Evolutionary conservation across 2,888 invertebrate genomes (phyloP).

Genomic region (Brachypterus glaber): DNA sequence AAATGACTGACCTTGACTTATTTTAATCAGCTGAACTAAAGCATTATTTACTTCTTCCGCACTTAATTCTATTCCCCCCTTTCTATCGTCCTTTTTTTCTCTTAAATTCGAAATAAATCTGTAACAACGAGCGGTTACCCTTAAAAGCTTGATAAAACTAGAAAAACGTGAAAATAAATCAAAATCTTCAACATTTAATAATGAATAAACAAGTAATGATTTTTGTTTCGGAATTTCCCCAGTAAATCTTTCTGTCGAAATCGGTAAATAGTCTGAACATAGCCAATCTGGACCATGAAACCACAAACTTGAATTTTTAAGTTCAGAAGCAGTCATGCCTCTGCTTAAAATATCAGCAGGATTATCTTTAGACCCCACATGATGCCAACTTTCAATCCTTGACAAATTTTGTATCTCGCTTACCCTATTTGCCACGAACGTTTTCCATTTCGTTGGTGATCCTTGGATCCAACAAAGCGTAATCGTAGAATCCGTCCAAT

Average conservation of each 20-base stretch:
- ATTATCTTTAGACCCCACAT: not conserved
- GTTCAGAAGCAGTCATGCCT: not conserved
- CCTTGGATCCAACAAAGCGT: not conserved
- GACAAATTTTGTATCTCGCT: not conserved
- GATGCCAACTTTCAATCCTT: not conserved
- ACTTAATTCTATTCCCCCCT: not conserved
- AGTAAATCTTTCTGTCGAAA: too few species aligned
- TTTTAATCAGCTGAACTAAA: too few species aligned
- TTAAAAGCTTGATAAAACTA: not conserved
- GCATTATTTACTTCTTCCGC: too few species aligned
- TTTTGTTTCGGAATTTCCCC: too few species aligned
- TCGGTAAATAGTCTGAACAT: too few species aligned
- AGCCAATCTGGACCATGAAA: not conserved
- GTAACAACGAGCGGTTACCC: not conserved
- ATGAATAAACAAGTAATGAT: too few species aligned
- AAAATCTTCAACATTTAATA: not conserved
- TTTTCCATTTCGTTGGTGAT: not conserved
- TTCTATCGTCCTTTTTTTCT: not conserved
- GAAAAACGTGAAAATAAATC: not conserved
- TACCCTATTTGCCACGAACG: not conserved
- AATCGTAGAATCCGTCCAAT: not conserved
- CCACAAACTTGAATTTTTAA: not conserved
- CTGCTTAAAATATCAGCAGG: not conserved
- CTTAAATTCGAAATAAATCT: not conserved
- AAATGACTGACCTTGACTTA: too few species aligned